Evolutionary conservation across 2,888 invertebrate species (phyloP).

Genomic region (Acrobasis suavella): DNA sequence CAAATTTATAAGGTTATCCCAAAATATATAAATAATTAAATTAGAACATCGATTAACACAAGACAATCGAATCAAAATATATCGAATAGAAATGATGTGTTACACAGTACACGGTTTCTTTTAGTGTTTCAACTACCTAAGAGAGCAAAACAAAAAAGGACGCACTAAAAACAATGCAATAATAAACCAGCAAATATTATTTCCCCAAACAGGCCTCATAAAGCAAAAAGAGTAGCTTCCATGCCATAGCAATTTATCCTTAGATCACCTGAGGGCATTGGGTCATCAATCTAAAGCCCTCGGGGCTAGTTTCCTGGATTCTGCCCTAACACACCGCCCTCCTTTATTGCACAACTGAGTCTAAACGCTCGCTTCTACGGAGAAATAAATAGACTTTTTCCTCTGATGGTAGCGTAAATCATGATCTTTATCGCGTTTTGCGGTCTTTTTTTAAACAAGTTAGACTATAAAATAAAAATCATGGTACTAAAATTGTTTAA

Average conservation of each 20-base stretch:
- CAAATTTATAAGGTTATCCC: no score
- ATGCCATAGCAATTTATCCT: slow-evolving; percentile 45
- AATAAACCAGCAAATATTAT: slow-evolving; percentile 22
- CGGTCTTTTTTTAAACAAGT: not conserved
- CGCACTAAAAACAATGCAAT: slow-evolving; percentile 5
- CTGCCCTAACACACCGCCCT: slow-evolving; percentile 51
- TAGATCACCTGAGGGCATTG: slow-evolving; percentile 65
- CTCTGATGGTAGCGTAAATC: slow-evolving; percentile 22
- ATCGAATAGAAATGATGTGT: no score
- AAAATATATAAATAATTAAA: no score
- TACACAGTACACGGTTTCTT: no score
- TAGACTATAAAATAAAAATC: not conserved
- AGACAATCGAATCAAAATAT: no score
- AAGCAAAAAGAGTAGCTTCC: slow-evolving; percentile 46
- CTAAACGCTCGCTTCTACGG: slow-evolving; percentile 38
- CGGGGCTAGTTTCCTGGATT: slow-evolving; percentile 63
- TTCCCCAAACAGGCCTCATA: slow-evolving; percentile 19
- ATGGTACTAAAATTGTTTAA: not conserved
- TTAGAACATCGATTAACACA: no score
- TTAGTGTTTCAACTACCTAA: no score
- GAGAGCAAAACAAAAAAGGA: not conserved
- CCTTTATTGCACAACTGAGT: slow-evolving; percentile 55
- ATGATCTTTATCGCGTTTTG: slow-evolving; percentile 25
- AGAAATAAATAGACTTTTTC: slow-evolving; percentile 29
- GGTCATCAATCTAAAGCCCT: slow-evolving; percentile 70